Evolutionary conservation across 2,797 vertebrate species (phyloP).

Genomic region (Buphagus erythrorhynchus): DNA sequence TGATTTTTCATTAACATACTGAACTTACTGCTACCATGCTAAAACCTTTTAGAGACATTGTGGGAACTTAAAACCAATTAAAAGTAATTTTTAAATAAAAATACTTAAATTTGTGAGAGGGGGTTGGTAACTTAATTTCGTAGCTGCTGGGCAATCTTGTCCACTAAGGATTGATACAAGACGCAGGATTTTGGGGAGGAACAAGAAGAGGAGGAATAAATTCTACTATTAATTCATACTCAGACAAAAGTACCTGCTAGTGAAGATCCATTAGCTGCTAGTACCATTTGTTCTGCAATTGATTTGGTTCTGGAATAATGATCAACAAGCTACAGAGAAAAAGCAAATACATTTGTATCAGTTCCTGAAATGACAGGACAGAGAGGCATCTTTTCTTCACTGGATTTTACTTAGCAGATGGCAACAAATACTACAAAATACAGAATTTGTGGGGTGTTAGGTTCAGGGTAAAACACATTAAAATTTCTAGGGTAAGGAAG

Average conservation of each 20-base stretch:
- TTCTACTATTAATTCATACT: not conserved
- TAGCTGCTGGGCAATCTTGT: not conserved
- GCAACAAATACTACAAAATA: not conserved
- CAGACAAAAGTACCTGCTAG: slow-evolving; percentile 82
- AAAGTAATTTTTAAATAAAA: not conserved
- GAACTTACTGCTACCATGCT: not conserved
- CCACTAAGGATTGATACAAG: not conserved
- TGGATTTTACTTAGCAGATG: not conserved
- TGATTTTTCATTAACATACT: not conserved
- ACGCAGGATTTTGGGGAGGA: not conserved
- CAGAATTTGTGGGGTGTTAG: not conserved
- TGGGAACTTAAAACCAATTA: not conserved
- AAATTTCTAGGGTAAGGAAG: not conserved
- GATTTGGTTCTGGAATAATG: slow-evolving; percentile 96
- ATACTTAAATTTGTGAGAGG: not conserved
- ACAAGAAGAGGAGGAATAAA: not conserved
- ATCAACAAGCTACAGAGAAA: slow-evolving; percentile 85
- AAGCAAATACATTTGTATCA: slow-evolving; percentile 6
- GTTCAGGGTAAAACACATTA: not conserved
- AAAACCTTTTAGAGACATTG: not conserved
- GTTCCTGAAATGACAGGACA: not conserved
- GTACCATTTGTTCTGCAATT: slow-evolving; percentile 89
- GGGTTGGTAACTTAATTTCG: not conserved
- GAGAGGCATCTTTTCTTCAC: not conserved
- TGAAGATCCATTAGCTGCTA: slow-evolving; percentile 83